Conservation (phyloP, 2,888 invertebrate genomes). For the Molorchus minor region DNA sequence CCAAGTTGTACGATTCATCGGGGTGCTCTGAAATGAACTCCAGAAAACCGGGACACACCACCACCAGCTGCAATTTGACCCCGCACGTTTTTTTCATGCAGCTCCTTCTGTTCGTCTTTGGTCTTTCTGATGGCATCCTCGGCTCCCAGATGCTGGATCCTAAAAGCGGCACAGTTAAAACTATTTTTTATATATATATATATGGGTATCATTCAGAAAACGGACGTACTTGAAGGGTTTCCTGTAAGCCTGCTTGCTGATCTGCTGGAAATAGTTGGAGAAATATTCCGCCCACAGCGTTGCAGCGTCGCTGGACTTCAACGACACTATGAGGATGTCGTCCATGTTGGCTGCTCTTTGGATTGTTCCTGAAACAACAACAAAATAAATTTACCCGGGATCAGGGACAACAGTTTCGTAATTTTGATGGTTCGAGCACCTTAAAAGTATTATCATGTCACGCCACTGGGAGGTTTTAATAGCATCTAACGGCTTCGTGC, state of each 20-base stretch:
- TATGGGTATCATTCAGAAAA: background rate
- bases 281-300: constrained; percentile 84
- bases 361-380: constrained; percentile 49
- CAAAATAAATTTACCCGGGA: no score
- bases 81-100: constrained; percentile 68
- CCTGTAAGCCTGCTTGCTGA: constrained; percentile 81
- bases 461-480: no score
- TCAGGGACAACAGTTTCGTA: no score
- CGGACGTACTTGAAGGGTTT: constrained; percentile 76
- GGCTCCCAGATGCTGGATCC: constrained; percentile 77
- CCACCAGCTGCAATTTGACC: constrained; percentile 81
- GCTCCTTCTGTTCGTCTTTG: constrained; percentile 64
- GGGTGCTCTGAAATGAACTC: constrained; percentile 69
- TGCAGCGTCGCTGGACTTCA: constrained; percentile 81
- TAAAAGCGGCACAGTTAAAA: constrained; percentile 57
- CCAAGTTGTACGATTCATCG: constrained; percentile 65
- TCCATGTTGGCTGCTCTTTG: constrained; percentile 69
- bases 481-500: no score
- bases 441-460: no score
- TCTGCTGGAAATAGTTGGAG: constrained; percentile 84
- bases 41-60: constrained; percentile 80
- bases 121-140: constrained; percentile 70
- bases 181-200: background rate
- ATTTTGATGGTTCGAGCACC: no score
- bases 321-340: constrained; percentile 83